These are phyloP conservation scores for Bombus sibiricus DNA, from an alignment of 1,140 invertebrate species.

Conservation along the genomic window DNA sequence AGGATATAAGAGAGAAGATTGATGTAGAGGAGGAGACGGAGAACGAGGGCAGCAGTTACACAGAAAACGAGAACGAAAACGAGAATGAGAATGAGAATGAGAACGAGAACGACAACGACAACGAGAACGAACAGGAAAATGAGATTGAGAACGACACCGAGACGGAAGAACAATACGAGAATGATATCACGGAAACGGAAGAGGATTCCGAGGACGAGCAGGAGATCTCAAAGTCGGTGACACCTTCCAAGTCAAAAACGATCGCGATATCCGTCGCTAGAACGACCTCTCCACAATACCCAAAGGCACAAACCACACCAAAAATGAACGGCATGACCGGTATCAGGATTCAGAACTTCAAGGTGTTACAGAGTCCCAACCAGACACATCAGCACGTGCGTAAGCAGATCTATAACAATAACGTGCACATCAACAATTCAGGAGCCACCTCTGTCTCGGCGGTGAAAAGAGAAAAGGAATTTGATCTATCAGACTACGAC, in stretches of 20 bases:
- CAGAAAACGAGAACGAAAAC: constrained; percentile 57
- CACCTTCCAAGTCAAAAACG: constrained; percentile 68
- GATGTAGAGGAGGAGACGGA: constrained; percentile 58
- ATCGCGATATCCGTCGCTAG: constrained; percentile 70
- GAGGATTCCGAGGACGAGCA: constrained; percentile 74
- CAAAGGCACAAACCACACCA: constrained; percentile 62
- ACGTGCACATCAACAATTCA: constrained; percentile 79
- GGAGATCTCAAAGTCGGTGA: constrained; percentile 37
- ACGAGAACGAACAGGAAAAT: constrained; percentile 51
- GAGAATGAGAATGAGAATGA: constrained; percentile 54
- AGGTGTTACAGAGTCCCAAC: constrained; percentile 69
- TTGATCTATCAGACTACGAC: constrained; percentile 81
- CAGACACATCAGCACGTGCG: constrained; percentile 75
- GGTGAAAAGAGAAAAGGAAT: constrained; percentile 77
- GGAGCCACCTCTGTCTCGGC: constrained; percentile 61
- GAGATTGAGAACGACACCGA: constrained; percentile 71
- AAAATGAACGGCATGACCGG: constrained; percentile 79
- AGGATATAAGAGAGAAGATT: constrained; percentile 56
- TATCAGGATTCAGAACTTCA: constrained; percentile 82
- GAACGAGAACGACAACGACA: constrained; percentile 49
- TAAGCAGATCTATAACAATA: constrained; percentile 82
- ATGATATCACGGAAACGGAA: constrained; percentile 74
- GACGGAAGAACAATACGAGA: constrained; percentile 69
- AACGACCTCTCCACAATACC: constrained; percentile 73
- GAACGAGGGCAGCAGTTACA: constrained; percentile 23